Base-by-base conservation (phyloP, 2,113 vertebrate species). In the Dromas ardeola region DNA sequence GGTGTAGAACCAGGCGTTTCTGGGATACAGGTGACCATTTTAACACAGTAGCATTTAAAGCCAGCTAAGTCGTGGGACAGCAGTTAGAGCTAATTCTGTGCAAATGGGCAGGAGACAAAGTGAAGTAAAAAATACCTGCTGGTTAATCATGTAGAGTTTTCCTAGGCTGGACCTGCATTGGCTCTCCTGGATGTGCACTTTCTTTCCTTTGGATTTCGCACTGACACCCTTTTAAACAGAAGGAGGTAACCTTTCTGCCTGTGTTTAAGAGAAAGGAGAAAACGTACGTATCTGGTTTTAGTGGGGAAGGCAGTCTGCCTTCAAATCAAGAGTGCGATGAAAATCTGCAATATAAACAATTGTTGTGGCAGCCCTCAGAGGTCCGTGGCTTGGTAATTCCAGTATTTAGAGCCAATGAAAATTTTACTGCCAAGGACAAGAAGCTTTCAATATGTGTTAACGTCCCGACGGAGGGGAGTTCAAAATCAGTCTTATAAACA, bases 401-500 rank as follows among this genome's bases (percentile, higher is more conserved):
- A 85, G 49, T 70, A 53, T 79, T 97, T 96, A 66, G 38, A 82
- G 63, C 61, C 36, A 77, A 52, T 76, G 77, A 91, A 95, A 66
- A 90, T 91, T 77, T 95, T 91, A 67, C 88, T 97, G 86, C 78
- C 55, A 66, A 91, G 70, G 66, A 90, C 79, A 77, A 78, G 76
- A 63, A 88, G 19, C 88, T 94, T 97, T 97, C 84, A 40, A n/a
- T 95, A 87, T 81, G 43, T 93, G 63, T 73, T 95, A 89, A 69
- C 92, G 53, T 95, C 84, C 56, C 96, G 71, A 67, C 16, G 4
- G 72, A 95, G 63, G 95, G 49, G 53, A 92, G 81, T 84, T 97
- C 63, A 86, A 90, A 95, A 94, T 96, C 86, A 79, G 93, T 93
- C 86, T 96, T 96, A 88, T 58, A 96, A 95, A 73, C 83, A 95